These are phyloP conservation scores for Therioaphis trifolii DNA, from an alignment of 2,888 invertebrate species.

Conservation along the genomic window DNA sequence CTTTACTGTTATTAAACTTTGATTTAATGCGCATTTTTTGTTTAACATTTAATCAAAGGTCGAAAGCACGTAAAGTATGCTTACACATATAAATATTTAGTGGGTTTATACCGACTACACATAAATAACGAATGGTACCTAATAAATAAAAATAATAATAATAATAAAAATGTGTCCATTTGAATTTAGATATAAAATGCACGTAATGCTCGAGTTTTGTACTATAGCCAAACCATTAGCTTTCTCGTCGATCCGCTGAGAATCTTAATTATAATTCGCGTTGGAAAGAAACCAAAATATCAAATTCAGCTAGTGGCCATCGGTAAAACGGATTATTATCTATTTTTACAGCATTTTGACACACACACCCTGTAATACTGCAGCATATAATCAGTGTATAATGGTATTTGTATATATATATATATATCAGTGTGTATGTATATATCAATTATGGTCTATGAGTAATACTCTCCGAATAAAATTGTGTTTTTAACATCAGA, in stretches of 20 bases:
- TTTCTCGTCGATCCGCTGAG: slow-evolving; percentile 18
- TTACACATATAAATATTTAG: background rate
- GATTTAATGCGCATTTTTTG: too few species aligned
- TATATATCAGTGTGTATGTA: too few species aligned
- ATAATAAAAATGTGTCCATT: background rate
- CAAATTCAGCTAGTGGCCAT: too few species aligned
- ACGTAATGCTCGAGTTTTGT: slow-evolving; percentile 28
- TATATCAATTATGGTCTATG: background rate
- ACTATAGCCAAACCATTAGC: slow-evolving; percentile 23
- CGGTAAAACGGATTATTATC: background rate
- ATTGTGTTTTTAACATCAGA: slow-evolving; percentile 6
- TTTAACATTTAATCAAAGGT: too few species aligned
- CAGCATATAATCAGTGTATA: background rate
- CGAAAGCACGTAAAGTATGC: background rate
- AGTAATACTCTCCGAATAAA: background rate
- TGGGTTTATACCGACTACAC: too few species aligned
- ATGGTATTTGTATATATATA: background rate
- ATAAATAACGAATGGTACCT: background rate
- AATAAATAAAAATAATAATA: background rate
- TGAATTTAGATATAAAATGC: background rate
- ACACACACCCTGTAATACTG: background rate
- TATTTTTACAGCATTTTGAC: background rate
- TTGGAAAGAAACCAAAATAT: too few species aligned
- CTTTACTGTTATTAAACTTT: too few species aligned
- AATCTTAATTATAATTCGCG: slow-evolving; percentile 1